These are phyloP conservation scores for Prochilodus magdalenae DNA, from an alignment of 2,113 vertebrate genomes.

Conservation along the genomic window DNA sequence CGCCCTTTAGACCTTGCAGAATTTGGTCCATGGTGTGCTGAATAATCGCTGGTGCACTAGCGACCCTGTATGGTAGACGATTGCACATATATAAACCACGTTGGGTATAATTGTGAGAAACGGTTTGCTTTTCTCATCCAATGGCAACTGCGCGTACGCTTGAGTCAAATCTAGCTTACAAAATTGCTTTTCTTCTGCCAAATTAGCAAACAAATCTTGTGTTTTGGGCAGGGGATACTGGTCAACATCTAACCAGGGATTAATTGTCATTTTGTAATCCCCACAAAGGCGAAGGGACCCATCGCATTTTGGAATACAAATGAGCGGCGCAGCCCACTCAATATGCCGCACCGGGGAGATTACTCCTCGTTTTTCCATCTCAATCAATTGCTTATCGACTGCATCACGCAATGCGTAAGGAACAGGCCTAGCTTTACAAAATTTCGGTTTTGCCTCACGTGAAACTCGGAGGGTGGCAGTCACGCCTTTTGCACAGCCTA, in stretches of 20 bases:
- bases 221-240: conserved; percentile 27
- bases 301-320: conserved; percentile 13
- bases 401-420: background rate
- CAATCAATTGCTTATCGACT: background rate
- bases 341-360: conserved; percentile 14
- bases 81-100: background rate
- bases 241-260: conserved; percentile 15
- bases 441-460: conserved; percentile 31
- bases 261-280: conserved; percentile 37
- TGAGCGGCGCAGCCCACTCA: conserved; percentile 26
- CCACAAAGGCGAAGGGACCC: background rate
- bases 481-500: no score
- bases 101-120: background rate
- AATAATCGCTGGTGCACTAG: conserved; percentile 48
- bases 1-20: conserved; percentile 58
- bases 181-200: conserved; percentile 37
- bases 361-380: conserved; percentile 4
- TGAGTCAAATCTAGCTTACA: conserved; percentile 52
- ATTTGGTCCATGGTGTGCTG: conserved; percentile 63
- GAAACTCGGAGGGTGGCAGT: no score
- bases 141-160: background rate
- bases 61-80: background rate
- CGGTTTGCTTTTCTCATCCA: background rate
- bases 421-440: conserved; percentile 13
- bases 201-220: conserved; percentile 43